These are phyloP conservation scores for Drosophila nr. perissopoda DNA, from an alignment of 2,888 invertebrate species.

Conservation along the genomic window DNA sequence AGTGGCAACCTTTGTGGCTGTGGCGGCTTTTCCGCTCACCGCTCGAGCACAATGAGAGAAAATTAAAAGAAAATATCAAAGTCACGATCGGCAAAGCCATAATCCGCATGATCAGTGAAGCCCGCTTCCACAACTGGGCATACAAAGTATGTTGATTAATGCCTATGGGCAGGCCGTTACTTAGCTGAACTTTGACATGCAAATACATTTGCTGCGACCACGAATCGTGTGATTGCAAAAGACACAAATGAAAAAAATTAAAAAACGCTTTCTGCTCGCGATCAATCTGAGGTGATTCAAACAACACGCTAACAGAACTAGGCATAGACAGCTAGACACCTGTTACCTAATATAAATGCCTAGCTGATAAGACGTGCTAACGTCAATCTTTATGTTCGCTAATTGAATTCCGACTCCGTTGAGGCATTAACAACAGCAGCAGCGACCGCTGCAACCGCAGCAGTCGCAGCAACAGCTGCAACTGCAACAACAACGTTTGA, in stretches of 20 bases:
- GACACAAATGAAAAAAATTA: not conserved
- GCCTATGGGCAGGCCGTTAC: constrained; percentile 35
- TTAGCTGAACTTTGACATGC: constrained; percentile 65
- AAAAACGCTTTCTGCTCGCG: constrained; percentile 10
- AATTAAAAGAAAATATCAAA: constrained; percentile 74
- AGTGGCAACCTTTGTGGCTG: constrained; percentile 38
- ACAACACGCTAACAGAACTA: constrained; percentile 12
- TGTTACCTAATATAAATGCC: constrained; percentile 35
- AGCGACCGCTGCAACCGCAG: constrained; percentile 5
- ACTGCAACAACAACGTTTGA: constrained; percentile 41
- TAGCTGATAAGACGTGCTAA: constrained; percentile 56
- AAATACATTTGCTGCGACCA: constrained; percentile 21
- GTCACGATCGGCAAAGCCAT: constrained; percentile 71
- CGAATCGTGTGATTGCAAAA: constrained; percentile 41
- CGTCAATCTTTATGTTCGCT: constrained; percentile 37
- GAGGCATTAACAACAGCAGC: constrained; percentile 29
- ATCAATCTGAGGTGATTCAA: constrained; percentile 9
- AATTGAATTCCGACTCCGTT: constrained; percentile 57
- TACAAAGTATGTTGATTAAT: constrained; percentile 66
- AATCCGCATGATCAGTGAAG: constrained; percentile 71
- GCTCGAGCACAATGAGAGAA: constrained; percentile 59
- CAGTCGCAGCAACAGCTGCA: constrained; percentile 13
- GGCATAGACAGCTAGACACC: constrained; percentile 22
- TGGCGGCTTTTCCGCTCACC: constrained; percentile 36
- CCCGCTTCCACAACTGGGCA: constrained; percentile 34